A percentile compares a stretch with the other conserved stretches of the same genome.
phyloP scores from a whole-genome alignment of 2,113 vertebrate species.

The Pelodiscus sinensis region DNA sequence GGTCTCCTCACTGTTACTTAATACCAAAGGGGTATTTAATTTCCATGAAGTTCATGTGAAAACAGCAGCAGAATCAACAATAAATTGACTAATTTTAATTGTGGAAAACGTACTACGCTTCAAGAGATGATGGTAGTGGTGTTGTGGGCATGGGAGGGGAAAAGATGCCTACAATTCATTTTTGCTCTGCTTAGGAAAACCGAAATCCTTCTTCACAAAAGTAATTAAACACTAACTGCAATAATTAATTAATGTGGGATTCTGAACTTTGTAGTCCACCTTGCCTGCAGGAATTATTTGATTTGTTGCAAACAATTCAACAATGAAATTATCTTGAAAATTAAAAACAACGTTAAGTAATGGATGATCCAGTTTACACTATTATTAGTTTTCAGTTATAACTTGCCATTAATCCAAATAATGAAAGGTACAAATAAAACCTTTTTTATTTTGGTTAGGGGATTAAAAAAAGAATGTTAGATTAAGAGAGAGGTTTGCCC shows the following conservation, averaged over 20 bases:
- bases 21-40: background rate
- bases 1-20: background rate
- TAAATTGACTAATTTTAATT: slow-evolving; percentile 31
- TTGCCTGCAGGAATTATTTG: slow-evolving; percentile 51
- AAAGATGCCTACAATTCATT: background rate
- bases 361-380: slow-evolving; percentile 51
- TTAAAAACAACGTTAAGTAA: slow-evolving; percentile 60
- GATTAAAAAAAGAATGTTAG: background rate
- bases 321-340: slow-evolving; percentile 65
- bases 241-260: slow-evolving; percentile 6
- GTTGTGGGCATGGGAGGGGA: background rate
- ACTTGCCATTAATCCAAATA: background rate
- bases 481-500: background rate
- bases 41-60: slow-evolving; percentile 9
- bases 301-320: slow-evolving; percentile 55
- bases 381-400: background rate
- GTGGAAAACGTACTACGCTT: background rate
- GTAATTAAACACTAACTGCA: slow-evolving; percentile 62
- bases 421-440: background rate
- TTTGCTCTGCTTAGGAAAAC: slow-evolving; percentile 43
- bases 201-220: background rate
- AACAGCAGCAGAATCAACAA: background rate
- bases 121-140: background rate
- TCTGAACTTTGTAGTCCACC: slow-evolving; percentile 31
- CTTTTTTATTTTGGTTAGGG: background rate